Base-by-base conservation (phyloP, 2,797 vertebrate species). In the Betta splendens region DNA sequence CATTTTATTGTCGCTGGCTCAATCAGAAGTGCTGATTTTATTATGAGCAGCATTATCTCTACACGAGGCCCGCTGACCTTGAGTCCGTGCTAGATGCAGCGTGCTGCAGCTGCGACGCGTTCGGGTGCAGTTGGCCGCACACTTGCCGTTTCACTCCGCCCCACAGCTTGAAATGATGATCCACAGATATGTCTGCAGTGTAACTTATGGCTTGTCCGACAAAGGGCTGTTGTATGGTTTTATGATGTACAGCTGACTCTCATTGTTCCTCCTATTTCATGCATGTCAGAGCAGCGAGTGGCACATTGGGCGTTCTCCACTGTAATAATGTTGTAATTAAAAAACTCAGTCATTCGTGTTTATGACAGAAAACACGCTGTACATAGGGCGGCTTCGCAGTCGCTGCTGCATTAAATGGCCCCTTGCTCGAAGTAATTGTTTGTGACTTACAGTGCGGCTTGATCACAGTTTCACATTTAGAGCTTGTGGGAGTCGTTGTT, bases 1-100 rank as follows among this genome's bases (percentile, higher is more conserved):
- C 65, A 59, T 29, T 71, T 73, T 72, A 50, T 33, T 51, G 40
- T 87, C 72, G 81, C 72, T 77, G 86, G 72, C 60, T 84, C 85
- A 62, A 1, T 5, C 33, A 71, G 39, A 71, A 63, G 74, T 53
- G 61, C 65, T 45, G 53, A 83, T 83, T 85, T 80, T 79, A 77
- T 72, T 70, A 48, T 62, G 4, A 12, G 70, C 40, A 69, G 50
- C 63, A 25, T 45, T 44, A 62, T 64, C 77, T 80, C 49, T 46
- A 72, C 55, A 58, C 46, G 54, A 45, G 48, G 72, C 42, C 62
- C 29, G 4, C 11, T 77, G 74, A 84, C 83, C 72, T 81, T 77
- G 76, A 59, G 45, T 70, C 50, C 60, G 11, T 40, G 52, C 74
- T 61, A 62, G 54, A 77, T 79, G 44, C 29, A 56, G 22, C 45